A percentile compares a stretch with the other conserved stretches of the same genome.
These are phyloP conservation scores for Drosophila picticornis DNA, from an alignment of 2,888 invertebrate species.

Conservation along the genomic window DNA sequence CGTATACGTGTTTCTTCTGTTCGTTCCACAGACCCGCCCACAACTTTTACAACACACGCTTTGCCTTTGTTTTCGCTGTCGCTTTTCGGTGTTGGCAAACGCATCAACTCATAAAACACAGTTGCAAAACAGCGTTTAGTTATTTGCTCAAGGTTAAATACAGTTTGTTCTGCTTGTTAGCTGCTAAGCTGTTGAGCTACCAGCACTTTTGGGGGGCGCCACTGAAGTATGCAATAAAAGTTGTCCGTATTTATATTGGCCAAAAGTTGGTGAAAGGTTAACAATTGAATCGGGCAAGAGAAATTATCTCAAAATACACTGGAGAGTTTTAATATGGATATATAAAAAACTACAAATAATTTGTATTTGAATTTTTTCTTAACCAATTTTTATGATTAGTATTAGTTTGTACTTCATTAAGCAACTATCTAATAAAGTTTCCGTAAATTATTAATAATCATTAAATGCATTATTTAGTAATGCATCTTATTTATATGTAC, in stretches of 20 bases:
- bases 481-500: not conserved
- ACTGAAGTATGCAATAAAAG: conserved; percentile 56
- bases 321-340: not conserved
- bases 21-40: conserved; percentile 7
- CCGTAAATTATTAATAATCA: not conserved
- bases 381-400: not conserved
- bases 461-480: not conserved
- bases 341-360: not conserved
- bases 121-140: conserved; percentile 58
- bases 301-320: not conserved
- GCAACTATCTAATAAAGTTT: not conserved
- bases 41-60: conserved; percentile 6
- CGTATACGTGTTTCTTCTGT: conserved; percentile 69
- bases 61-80: conserved; percentile 34
- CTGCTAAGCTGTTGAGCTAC: conserved; percentile 12
- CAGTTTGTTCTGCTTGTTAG: conserved; percentile 14
- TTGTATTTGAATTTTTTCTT: not conserved
- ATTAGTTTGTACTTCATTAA: not conserved
- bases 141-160: conserved; percentile 44
- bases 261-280: conserved; percentile 12
- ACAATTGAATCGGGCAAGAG: conserved; percentile 7
- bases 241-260: conserved; percentile 3
- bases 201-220: conserved; percentile 1
- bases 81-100: conserved; percentile 63
- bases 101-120: conserved; percentile 70